Percentiles rank a stretch among this genome's conserved stretches.
Conservation (phyloP, 2,113 vertebrate species). For the Charadrius vociferus region DNA sequence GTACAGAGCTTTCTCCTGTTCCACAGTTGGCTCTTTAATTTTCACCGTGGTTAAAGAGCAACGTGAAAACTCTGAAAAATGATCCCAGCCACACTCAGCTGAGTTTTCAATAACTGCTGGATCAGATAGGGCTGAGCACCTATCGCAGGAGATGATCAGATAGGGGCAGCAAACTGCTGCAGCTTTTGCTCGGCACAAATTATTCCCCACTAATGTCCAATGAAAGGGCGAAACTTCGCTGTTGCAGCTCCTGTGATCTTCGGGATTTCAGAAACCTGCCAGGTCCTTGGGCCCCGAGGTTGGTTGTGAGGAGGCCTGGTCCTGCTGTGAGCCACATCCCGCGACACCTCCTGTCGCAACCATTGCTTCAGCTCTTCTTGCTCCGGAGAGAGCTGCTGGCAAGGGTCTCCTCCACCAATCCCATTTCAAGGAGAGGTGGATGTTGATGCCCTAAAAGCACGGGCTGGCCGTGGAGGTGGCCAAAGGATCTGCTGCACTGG, state of each 20-base stretch:
- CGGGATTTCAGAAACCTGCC: background rate
- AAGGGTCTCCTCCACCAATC: background rate
- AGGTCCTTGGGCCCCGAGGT: rapidly evolving
- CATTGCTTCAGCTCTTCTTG: background rate
- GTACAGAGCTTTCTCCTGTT: conserved; percentile 52
- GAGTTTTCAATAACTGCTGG: conserved; percentile 53
- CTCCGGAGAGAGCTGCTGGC: background rate
- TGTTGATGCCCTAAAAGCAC: background rate
- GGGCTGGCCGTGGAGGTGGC: background rate
- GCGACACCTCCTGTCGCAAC: too few relatives aligned
- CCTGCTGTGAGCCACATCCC: background rate
- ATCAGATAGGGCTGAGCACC: conserved; percentile 20
- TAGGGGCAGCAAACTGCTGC: background rate
- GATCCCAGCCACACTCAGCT: conserved; percentile 16
- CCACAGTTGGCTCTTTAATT: conserved; percentile 33
- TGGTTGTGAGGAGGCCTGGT: background rate
- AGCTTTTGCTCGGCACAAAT: background rate
- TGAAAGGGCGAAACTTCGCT: background rate
- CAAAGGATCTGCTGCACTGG: background rate
- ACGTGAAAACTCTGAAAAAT: conserved; percentile 41
- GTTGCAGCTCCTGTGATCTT: background rate
- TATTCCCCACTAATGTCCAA: background rate
- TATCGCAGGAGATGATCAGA: background rate
- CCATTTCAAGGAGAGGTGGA: background rate
- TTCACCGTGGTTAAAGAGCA: background rate